Base-by-base conservation (phyloP, 2,888 invertebrate species). In the Harpagoxenus sublaevis region DNA sequence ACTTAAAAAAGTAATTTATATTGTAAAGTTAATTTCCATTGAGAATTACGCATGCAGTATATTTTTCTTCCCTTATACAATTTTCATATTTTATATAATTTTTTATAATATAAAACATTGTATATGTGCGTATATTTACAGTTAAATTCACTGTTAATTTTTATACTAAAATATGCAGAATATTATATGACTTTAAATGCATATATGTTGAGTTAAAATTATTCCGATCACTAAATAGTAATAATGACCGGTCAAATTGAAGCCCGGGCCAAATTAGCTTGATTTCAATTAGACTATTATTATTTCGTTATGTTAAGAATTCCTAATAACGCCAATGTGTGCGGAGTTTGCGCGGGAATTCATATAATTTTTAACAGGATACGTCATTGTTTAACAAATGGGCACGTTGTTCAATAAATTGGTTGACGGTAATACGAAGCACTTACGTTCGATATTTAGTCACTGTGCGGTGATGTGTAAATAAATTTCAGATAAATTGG, bases 401-500 rank as follows among this genome's bases (percentile, higher is more conserved):
- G 60, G 18, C 18, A 48, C 70, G 31, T 71, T 70, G 79, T 68
- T 81, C 8, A 62, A 70, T 78, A 78, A 78, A 78, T 81, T 70
- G 70, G 60, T 60, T 48, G 39, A 78, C 23, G 42, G 23, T 81
- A 70, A 81, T 70, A 51, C 45, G 15, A 12, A 9, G 60, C 71
- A 71, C 79, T 81, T 81, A 81, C 45, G 23, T 48, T 39, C 12
- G 70, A 81, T 81, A 81, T 81, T 81, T 62, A 81, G 79, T 77
- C 77, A 77, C 77, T 53, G 65, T 57, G 70, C 79, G 12, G 48
- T 71, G 71, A 71, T 81, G 70, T 70, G 79, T 70, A 81, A 81
- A 71, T 81, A 81, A 81, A 81, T 81, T 62, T 81, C 60, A 81
- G 60, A 81, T 81, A 81, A 81, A 81, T 81, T 71, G 70, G 23